Percentiles rank a stretch among this genome's conserved stretches.
These are phyloP conservation scores for Monopis laevigella DNA, from an alignment of 2,888 invertebrate species.

Conservation along the genomic window DNA sequence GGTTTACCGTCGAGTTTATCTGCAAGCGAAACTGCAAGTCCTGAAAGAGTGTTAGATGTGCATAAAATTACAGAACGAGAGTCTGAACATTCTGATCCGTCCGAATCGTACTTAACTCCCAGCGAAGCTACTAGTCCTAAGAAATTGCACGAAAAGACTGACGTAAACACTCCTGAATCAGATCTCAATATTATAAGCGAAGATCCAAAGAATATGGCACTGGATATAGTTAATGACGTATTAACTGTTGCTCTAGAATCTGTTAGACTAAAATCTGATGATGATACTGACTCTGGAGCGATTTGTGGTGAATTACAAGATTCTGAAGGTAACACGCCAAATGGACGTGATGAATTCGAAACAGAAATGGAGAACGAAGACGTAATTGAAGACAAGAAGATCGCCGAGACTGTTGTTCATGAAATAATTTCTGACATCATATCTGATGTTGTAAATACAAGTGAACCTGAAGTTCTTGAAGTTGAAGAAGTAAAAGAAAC, in stretches of 20 bases:
- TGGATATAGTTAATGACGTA: conserved; percentile 59
- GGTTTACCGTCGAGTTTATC: conserved; percentile 59
- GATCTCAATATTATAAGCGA: conserved; percentile 30
- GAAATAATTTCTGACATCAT: conserved; percentile 47
- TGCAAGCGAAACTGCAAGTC: conserved; percentile 56
- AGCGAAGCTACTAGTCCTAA: conserved; percentile 69
- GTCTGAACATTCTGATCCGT: conserved; percentile 72
- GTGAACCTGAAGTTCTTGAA: conserved; percentile 23
- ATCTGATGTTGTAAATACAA: conserved; percentile 29
- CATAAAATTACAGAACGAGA: conserved; percentile 61
- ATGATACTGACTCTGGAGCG: conserved; percentile 57
- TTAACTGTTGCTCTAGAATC: conserved; percentile 54
- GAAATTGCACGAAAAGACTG: conserved; percentile 52
- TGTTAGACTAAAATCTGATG: conserved; percentile 50
- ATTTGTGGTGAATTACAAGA: conserved; percentile 48
- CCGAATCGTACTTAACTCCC: conserved; percentile 75
- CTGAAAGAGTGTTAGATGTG: conserved; percentile 47
- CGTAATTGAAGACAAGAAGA: conserved; percentile 38
- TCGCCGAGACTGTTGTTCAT: conserved; percentile 41
- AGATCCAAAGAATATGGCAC: conserved; percentile 51
- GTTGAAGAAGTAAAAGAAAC: background rate
- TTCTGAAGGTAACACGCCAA: conserved; percentile 57
- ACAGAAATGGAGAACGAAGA: conserved; percentile 43
- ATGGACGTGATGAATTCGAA: conserved; percentile 53
- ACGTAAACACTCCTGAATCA: conserved; percentile 29